Conservation (phyloP, 2,797 vertebrate species). For the Rhinichthys osculus region DNA sequence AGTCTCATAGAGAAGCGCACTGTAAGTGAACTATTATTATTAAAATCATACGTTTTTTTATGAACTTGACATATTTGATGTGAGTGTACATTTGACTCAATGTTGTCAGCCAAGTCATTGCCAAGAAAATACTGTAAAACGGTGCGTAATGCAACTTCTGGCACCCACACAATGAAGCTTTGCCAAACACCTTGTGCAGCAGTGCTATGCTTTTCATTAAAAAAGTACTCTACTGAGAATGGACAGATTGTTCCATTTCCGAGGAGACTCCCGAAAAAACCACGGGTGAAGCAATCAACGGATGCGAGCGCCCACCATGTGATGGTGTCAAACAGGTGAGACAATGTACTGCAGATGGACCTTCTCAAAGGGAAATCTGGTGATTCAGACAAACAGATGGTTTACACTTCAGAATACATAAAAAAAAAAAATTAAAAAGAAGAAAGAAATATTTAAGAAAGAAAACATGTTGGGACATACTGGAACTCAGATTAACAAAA, state of each 20-base stretch:
- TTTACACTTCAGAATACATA: constrained; percentile 18
- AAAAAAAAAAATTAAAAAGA: constrained; percentile 12
- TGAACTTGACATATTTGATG: constrained; percentile 53
- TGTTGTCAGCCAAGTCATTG: constrained; percentile 48
- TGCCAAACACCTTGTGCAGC: constrained; percentile 59
- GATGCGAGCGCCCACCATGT: constrained; percentile 34
- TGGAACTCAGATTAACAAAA: not conserved
- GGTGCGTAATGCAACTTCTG: constrained; percentile 58
- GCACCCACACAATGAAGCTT: constrained; percentile 29
- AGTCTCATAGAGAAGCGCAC: constrained; percentile 11
- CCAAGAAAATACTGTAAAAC: constrained; percentile 58
- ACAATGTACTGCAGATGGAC: constrained; percentile 38
- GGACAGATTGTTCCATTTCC: constrained; percentile 58
- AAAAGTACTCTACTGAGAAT: constrained; percentile 54
- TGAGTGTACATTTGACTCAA: constrained; percentile 40
- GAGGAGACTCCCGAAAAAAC: constrained; percentile 52
- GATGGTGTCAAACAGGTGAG: constrained; percentile 52
- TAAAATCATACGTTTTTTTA: constrained; percentile 55
- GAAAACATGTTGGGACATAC: not conserved
- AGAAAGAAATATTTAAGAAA: constrained; percentile 28
- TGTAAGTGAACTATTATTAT: constrained; percentile 55
- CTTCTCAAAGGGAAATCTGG: constrained; percentile 55
- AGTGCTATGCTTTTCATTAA: constrained; percentile 56
- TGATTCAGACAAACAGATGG: constrained; percentile 45
- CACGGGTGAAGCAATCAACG: constrained; percentile 54